phyloP scores from a whole-genome alignment of 2,113 vertebrate genomes.

The Phrynosoma blainvillii region DNA sequence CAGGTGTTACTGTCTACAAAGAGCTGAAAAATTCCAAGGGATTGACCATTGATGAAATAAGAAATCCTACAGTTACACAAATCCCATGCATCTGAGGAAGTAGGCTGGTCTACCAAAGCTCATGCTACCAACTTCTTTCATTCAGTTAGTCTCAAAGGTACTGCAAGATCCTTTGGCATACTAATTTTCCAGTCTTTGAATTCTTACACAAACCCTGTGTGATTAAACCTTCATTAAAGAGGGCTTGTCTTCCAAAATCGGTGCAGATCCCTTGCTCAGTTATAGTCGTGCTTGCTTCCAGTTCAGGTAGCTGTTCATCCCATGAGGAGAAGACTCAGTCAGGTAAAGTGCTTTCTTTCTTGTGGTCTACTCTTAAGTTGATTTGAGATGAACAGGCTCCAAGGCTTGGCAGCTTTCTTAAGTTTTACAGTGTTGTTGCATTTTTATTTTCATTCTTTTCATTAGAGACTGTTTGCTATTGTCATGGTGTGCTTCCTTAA shows the following conservation, averaged over 20 bases:
- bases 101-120: too few species aligned
- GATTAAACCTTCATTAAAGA: background rate
- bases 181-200: too few species aligned
- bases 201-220: background rate
- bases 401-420: constrained; percentile 29
- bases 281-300: background rate
- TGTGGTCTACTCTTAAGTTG: background rate
- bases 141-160: too few species aligned
- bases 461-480: constrained; percentile 33
- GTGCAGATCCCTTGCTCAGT: background rate
- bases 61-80: background rate
- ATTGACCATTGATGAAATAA: background rate
- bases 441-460: constrained; percentile 45
- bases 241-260: background rate
- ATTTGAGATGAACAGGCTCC: constrained; percentile 38
- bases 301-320: background rate
- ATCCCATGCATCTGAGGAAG: too few species aligned
- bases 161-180: too few species aligned
- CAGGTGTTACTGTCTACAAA: background rate
- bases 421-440: constrained; percentile 28
- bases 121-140: too few species aligned
- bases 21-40: background rate
- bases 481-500: constrained; percentile 56
- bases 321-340: background rate
- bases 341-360: background rate